Conservation (phyloP, 2,888 invertebrate species). For the Gandaritis pyraliata region DNA sequence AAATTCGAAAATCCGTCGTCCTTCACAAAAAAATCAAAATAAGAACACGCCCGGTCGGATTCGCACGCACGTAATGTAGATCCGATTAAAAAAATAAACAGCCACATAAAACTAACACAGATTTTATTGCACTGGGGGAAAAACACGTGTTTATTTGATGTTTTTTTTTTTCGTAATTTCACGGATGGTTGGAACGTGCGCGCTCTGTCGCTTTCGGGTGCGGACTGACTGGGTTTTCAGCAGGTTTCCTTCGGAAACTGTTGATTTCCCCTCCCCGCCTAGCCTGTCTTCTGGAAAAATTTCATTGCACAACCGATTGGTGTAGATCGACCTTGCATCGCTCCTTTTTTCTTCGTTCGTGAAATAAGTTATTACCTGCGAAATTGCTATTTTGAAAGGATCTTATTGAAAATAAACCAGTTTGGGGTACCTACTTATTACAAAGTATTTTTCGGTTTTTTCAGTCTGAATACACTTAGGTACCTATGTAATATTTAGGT, state of each 20-base stretch:
- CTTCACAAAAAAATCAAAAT: slow-evolving; percentile 26
- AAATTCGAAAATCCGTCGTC: slow-evolving; percentile 23
- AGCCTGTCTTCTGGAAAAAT: slow-evolving; percentile 30
- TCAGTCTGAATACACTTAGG: too few species aligned
- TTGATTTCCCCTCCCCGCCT: slow-evolving; percentile 26
- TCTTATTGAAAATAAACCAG: slow-evolving; percentile 14
- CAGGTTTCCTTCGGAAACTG: slow-evolving; percentile 29
- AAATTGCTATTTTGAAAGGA: slow-evolving; percentile 19
- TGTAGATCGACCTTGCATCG: slow-evolving; percentile 13
- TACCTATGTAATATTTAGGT: too few species aligned
- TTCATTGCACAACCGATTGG: slow-evolving; percentile 28
- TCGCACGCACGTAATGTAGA: slow-evolving; percentile 11
- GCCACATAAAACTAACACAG: slow-evolving; percentile 33
- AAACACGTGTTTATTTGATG: slow-evolving; percentile 32
- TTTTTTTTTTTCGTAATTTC: slow-evolving; percentile 23
- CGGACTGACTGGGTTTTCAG: slow-evolving; percentile 26
- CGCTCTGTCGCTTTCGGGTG: slow-evolving; percentile 7
- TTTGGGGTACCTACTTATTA: not conserved
- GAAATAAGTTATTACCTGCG: slow-evolving; percentile 17
- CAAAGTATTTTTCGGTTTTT: slow-evolving; percentile 10
- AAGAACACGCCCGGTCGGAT: slow-evolving; percentile 25
- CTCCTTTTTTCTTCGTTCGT: slow-evolving; percentile 6
- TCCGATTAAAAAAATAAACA: slow-evolving; percentile 27
- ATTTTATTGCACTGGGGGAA: slow-evolving; percentile 30
- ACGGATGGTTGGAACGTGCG: slow-evolving; percentile 8